These are phyloP conservation scores for Phymastichus coffea DNA, from an alignment of 1,140 invertebrate genomes.

Conservation along the genomic window DNA sequence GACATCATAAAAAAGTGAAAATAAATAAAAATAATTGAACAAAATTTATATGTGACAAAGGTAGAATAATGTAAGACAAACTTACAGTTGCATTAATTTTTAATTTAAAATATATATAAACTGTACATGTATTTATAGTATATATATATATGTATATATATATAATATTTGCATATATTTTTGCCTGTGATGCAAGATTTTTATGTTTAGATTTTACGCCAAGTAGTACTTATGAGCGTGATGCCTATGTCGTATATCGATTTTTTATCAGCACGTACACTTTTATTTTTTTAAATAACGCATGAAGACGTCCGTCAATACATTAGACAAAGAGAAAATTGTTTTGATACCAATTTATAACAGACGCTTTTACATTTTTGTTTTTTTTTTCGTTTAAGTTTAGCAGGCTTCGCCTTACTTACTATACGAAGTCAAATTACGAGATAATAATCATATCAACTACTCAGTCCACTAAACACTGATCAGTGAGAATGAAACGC, in stretches of 20 bases:
- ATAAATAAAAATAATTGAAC: too few relatives aligned
- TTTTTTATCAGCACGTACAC: not conserved
- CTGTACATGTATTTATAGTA: slow-evolving; percentile 54
- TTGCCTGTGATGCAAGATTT: slow-evolving; percentile 24
- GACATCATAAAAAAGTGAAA: too few relatives aligned
- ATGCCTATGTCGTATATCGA: slow-evolving; percentile 44
- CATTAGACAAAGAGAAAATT: slow-evolving; percentile 14
- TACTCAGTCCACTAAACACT: slow-evolving; percentile 47
- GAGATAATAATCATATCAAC: slow-evolving; percentile 36
- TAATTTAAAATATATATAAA: slow-evolving; percentile 61
- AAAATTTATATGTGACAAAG: too few relatives aligned
- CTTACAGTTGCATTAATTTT: slow-evolving; percentile 52
- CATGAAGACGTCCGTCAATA: not conserved
- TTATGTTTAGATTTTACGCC: slow-evolving; percentile 42
- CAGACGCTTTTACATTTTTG: not conserved
- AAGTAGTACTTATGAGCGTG: slow-evolving; percentile 48
- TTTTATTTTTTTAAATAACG: not conserved
- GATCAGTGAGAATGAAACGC: slow-evolving; percentile 31
- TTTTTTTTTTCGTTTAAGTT: slow-evolving; percentile 14
- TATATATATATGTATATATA: slow-evolving; percentile 45
- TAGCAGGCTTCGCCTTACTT: slow-evolving; percentile 10
- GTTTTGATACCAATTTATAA: slow-evolving; percentile 17
- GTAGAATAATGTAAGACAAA: too few relatives aligned
- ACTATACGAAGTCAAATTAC: slow-evolving; percentile 21
- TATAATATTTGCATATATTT: slow-evolving; percentile 35